Percentiles rank a stretch among this genome's conserved stretches.
These are phyloP conservation scores for Mesocricetus auratus DNA, from an alignment of 2,113 vertebrate species.

Conservation along the genomic window DNA sequence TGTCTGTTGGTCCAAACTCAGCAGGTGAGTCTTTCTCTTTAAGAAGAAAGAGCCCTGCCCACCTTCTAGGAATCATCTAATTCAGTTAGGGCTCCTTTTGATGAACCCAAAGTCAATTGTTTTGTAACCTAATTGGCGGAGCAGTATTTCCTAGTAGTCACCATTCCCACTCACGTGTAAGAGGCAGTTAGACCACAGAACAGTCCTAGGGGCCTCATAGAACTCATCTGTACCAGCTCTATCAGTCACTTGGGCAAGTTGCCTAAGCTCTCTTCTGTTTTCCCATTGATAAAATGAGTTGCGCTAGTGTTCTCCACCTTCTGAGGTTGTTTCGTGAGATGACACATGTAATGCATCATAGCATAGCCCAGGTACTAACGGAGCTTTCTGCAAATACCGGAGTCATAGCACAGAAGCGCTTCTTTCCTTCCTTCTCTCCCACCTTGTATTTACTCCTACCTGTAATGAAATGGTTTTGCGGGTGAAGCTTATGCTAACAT, in stretches of 20 bases:
- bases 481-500: not conserved
- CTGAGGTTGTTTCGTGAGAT: not conserved
- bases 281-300: slow-evolving; percentile 30
- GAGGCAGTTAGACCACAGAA: not conserved
- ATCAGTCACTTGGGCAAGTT: not conserved
- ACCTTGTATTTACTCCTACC: not conserved
- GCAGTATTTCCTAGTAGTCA: slow-evolving; percentile 8
- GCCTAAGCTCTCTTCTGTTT: slow-evolving; percentile 18
- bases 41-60: not conserved
- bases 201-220: not conserved
- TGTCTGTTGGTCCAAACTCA: slow-evolving; percentile 29
- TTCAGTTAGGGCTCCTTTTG: slow-evolving; percentile 18
- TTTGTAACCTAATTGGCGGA: not conserved
- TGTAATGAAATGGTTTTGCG: slow-evolving; percentile 11
- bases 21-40: not conserved
- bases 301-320: slow-evolving; percentile 3
- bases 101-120: not conserved
- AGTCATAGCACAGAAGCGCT: slow-evolving; percentile 24
- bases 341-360: not conserved
- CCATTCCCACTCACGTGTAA: not conserved
- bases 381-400: not conserved
- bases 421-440: not conserved
- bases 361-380: not conserved
- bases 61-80: not conserved
- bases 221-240: not conserved